These are phyloP conservation scores for Lepisosteus osseus DNA, from an alignment of 2,113 vertebrate species.

Conservation along the genomic window DNA sequence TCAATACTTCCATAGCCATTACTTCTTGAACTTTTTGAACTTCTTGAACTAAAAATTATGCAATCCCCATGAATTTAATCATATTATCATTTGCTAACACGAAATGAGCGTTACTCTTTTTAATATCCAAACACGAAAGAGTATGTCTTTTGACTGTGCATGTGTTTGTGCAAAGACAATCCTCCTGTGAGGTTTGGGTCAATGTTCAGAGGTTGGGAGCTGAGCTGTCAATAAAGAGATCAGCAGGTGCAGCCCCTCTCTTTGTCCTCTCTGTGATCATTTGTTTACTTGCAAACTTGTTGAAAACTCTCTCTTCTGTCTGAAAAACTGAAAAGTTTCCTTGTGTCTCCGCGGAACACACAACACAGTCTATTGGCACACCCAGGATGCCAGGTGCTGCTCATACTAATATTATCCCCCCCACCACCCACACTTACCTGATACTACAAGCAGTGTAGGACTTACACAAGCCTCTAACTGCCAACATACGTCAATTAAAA, in stretches of 20 bases:
- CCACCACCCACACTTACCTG: not conserved
- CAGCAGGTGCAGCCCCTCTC: constrained; percentile 18
- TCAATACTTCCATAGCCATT: not conserved
- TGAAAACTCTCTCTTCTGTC: constrained; percentile 18
- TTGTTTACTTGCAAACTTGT: constrained; percentile 18
- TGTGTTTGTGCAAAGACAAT: not conserved
- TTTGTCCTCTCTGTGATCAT: constrained; percentile 14
- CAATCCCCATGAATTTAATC: not conserved
- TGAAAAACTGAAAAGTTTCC: constrained; percentile 16
- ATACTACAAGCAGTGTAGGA: not conserved
- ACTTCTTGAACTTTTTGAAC: not conserved
- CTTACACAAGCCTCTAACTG: not conserved
- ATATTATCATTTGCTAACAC: not conserved
- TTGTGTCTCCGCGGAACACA: constrained; percentile 16
- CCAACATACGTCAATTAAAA: not conserved
- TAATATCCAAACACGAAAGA: too few relatives aligned
- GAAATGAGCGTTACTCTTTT: too few relatives aligned
- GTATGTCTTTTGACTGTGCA: not conserved
- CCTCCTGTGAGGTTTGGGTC: not conserved
- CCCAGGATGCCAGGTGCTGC: constrained; percentile 11
- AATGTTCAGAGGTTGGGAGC: constrained; percentile 6
- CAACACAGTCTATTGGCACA: constrained; percentile 5
- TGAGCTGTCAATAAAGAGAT: constrained; percentile 4
- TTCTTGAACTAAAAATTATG: too few relatives aligned
- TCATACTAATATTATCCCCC: not conserved